phyloP scores from a whole-genome alignment of 1,140 invertebrate species.

The Drosophila willistoni region DNA sequence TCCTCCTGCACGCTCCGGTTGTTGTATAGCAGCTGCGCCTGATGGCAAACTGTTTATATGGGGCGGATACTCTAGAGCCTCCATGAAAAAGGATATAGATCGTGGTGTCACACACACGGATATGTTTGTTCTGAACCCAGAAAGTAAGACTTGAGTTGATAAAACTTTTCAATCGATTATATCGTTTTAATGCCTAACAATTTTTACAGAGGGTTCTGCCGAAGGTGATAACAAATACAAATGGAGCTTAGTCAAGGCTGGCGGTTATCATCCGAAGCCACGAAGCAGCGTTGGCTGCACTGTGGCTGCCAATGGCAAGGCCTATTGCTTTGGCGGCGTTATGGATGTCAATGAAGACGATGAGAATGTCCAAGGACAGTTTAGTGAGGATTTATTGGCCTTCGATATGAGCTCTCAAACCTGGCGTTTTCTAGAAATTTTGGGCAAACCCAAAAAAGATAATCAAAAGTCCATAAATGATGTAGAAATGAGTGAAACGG shows the following conservation, averaged over 20 bases:
- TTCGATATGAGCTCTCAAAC: conserved; percentile 90
- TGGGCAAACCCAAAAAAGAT: conserved; percentile 83
- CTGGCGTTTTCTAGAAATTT: conserved; percentile 87
- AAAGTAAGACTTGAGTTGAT: conserved; percentile 86
- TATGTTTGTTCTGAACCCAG: conserved; percentile 89
- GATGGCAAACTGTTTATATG: conserved; percentile 90
- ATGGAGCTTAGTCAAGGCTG: conserved; percentile 89
- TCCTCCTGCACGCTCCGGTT: conserved; percentile 90
- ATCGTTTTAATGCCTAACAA: neutral
- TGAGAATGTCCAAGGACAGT: conserved; percentile 90
- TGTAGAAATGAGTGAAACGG: conserved; percentile 63
- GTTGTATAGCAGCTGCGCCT: conserved; percentile 86
- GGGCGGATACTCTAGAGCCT: conserved; percentile 94
- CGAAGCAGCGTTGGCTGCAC: conserved; percentile 87
- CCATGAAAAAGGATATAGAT: conserved; percentile 91
- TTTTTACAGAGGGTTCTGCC: conserved; percentile 52
- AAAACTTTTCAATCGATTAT: neutral
- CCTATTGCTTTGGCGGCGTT: conserved; percentile 89
- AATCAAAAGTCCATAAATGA: conserved; percentile 60
- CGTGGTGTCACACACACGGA: conserved; percentile 92
- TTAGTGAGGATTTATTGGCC: conserved; percentile 92
- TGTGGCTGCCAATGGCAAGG: conserved; percentile 82
- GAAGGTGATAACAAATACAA: conserved; percentile 87
- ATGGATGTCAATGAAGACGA: conserved; percentile 92
- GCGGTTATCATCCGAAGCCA: conserved; percentile 87